Conservation (phyloP, 2,888 invertebrate species). For the Ctena decussata region DNA sequence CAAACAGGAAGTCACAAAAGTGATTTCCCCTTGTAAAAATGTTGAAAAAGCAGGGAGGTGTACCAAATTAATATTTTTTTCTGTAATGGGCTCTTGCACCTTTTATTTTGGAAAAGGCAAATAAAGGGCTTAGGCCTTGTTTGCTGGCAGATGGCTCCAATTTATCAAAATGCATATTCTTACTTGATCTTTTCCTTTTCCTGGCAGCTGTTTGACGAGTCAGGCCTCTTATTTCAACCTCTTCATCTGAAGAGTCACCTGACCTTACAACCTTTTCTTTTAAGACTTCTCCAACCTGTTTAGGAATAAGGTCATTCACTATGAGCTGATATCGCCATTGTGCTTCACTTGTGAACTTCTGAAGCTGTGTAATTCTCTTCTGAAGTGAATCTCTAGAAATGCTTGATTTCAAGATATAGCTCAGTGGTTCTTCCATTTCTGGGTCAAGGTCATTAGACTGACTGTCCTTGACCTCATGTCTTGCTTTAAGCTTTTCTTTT, state of each 20-base stretch:
- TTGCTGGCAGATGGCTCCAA: too few species aligned
- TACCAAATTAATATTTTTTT: too few species aligned
- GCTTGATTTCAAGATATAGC: slow-evolving; percentile 73
- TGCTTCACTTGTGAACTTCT: slow-evolving; percentile 90
- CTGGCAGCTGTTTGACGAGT: slow-evolving; percentile 30
- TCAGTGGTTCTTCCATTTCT: slow-evolving; percentile 72
- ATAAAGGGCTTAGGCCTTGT: too few species aligned
- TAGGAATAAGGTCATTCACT: slow-evolving; percentile 78
- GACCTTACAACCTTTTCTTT: slow-evolving; percentile 67
- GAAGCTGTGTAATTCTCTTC: slow-evolving; percentile 86
- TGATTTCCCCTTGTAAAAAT: too few species aligned
- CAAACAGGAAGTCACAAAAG: too few species aligned
- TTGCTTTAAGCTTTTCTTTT: slow-evolving; percentile 38
- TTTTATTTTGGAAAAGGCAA: too few species aligned
- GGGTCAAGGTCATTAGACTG: slow-evolving; percentile 55
- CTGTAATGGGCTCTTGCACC: too few species aligned
- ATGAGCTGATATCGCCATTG: slow-evolving; percentile 92
- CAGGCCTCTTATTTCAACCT: slow-evolving; percentile 53
- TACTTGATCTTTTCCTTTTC: slow-evolving; percentile 44
- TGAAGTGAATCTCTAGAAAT: slow-evolving; percentile 72
- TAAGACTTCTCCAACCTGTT: slow-evolving; percentile 72
- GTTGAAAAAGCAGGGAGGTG: too few species aligned
- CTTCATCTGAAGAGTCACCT: slow-evolving; percentile 67
- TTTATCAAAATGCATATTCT: neutral
- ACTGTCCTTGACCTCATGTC: slow-evolving; percentile 35